Evolutionary conservation across 2,113 vertebrate genomes (phyloP).

Genomic region (Numenius arquata): DNA sequence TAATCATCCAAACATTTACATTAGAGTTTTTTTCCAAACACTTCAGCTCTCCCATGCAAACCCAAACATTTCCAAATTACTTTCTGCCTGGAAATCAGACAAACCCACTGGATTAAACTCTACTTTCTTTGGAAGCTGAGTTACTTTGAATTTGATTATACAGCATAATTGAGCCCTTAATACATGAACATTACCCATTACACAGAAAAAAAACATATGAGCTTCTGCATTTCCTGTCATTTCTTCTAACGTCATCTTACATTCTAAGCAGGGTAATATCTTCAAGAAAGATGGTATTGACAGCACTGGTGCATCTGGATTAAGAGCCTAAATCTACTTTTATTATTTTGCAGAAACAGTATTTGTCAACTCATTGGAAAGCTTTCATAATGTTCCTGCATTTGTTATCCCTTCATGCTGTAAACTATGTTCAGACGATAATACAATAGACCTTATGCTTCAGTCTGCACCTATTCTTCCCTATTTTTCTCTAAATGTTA

Average conservation of each 20-base stretch:
- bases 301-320: neutral
- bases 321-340: neutral
- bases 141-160: neutral
- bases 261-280: neutral
- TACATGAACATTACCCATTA: neutral
- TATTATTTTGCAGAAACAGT: neutral
- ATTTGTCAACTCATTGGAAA: neutral
- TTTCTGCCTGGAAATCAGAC: neutral
- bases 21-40: neutral
- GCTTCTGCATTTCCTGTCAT: neutral
- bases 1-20: neutral
- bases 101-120: neutral
- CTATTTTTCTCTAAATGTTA: slow-evolving; percentile 18
- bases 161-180: neutral
- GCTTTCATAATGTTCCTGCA: neutral
- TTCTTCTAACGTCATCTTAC: neutral
- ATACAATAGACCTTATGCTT: neutral
- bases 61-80: neutral
- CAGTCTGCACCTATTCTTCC: neutral
- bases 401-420: neutral
- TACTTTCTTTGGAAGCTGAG: neutral
- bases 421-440: neutral
- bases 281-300: neutral
- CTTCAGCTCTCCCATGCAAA: neutral
- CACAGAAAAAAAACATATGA: neutral